phyloP scores from a whole-genome alignment of 2,797 vertebrate genomes.

The Smutsia temminckii region DNA sequence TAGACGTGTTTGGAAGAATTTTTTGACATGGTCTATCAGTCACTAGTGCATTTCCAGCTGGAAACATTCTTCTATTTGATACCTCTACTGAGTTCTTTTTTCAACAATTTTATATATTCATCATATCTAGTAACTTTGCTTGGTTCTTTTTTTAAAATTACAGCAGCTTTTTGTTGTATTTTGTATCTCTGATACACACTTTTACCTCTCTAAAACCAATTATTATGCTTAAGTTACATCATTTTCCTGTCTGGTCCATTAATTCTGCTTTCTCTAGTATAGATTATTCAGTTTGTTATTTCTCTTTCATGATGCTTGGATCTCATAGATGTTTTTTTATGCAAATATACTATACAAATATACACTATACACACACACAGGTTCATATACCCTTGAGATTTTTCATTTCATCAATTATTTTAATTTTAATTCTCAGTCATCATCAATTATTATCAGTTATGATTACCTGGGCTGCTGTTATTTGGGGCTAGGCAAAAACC shows the following conservation, averaged over 20 bases:
- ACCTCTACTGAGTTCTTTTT: background rate
- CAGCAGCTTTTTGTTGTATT: background rate
- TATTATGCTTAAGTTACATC: background rate
- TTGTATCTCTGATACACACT: background rate
- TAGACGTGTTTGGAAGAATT: background rate
- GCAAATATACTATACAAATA: background rate
- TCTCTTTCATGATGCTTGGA: constrained; percentile 5
- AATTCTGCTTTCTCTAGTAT: background rate
- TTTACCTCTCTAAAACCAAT: background rate
- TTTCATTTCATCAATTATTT: background rate
- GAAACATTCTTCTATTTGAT: background rate
- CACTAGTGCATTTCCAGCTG: background rate
- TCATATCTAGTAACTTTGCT: background rate
- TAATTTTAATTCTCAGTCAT: background rate
- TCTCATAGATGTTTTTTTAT: background rate
- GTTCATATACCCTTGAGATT: background rate
- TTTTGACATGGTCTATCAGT: background rate
- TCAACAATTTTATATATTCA: background rate
- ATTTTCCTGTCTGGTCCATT: background rate
- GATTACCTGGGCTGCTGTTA: background rate
- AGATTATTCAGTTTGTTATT: background rate
- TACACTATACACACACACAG: background rate
- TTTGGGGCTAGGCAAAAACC: background rate
- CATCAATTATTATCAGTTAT: background rate
- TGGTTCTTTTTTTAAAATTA: background rate